Conservation (phyloP, 2,797 vertebrate species). For the Enteromius unitaeniatus region DNA sequence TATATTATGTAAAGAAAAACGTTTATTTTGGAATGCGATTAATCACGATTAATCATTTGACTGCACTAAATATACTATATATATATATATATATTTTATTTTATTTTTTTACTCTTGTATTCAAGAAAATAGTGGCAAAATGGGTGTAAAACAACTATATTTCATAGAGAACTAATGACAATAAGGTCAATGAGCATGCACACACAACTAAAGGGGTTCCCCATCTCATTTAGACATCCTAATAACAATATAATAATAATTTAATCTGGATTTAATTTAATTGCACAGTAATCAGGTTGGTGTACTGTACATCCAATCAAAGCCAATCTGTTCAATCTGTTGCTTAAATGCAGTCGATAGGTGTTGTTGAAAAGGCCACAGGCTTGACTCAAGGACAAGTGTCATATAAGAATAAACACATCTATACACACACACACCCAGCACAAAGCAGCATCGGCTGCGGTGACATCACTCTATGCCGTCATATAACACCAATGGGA, state of each 20-base stretch:
- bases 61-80: too few relatives aligned
- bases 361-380: conserved; percentile 12
- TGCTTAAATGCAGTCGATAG: conserved; percentile 53
- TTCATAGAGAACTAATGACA: too few relatives aligned
- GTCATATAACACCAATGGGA: conserved; percentile 34
- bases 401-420: conserved; percentile 9
- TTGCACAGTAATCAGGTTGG: neutral
- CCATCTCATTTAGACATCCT: too few relatives aligned
- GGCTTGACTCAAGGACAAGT: neutral
- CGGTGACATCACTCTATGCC: conserved; percentile 24
- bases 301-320: neutral
- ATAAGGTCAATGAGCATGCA: too few relatives aligned
- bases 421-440: conserved; percentile 27
- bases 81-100: too few relatives aligned
- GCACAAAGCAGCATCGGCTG: neutral
- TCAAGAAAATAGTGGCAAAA: too few relatives aligned
- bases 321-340: conserved; percentile 43
- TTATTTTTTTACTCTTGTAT: too few relatives aligned
- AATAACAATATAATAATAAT: neutral
- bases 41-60: too few relatives aligned
- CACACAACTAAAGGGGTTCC: too few relatives aligned
- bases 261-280: neutral
- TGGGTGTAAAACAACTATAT: too few relatives aligned
- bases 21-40: too few relatives aligned
- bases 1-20: too few relatives aligned